Percentiles rank a stretch among this genome's conserved stretches.
phyloP scores from a whole-genome alignment of 2,888 invertebrate genomes.

The Shargacucullia verbasci region DNA sequence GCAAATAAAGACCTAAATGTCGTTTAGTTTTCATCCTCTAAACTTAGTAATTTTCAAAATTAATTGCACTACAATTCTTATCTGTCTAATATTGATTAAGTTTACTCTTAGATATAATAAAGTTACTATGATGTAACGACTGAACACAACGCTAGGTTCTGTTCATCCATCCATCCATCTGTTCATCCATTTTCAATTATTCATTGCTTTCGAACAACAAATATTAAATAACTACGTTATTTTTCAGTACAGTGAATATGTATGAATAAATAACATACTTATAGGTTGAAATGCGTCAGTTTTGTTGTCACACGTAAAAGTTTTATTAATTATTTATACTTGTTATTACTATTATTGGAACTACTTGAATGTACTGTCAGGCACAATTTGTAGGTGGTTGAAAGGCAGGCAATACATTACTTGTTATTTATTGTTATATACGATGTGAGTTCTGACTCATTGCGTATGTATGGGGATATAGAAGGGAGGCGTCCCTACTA shows the following conservation, averaged over 20 bases:
- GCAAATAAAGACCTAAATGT: conserved; percentile 80
- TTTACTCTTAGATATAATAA: conserved; percentile 72
- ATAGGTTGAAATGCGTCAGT: conserved; percentile 60
- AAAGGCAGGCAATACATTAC: conserved; percentile 69
- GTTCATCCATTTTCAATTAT: conserved; percentile 51
- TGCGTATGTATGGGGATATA: conserved; percentile 67
- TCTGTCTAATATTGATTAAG: conserved; percentile 68
- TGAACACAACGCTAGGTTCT: conserved; percentile 67
- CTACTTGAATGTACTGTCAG: conserved; percentile 38
- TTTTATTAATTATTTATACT: conserved; percentile 67
- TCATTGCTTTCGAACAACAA: conserved; percentile 58
- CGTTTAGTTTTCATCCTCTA: conserved; percentile 86
- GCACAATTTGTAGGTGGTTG: conserved; percentile 61
- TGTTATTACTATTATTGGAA: conserved; percentile 57
- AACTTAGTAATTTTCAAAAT: conserved; percentile 84
- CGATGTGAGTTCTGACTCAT: conserved; percentile 59
- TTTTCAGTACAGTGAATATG: conserved; percentile 44
- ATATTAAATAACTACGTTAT: conserved; percentile 56
- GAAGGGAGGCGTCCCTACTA: conserved; percentile 23
- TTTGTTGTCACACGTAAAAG: conserved; percentile 61
- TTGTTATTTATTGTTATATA: conserved; percentile 68
- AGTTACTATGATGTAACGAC: conserved; percentile 62
- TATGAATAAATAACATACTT: conserved; percentile 60
- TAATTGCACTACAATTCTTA: conserved; percentile 71
- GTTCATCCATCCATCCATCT: conserved; percentile 27